Base-by-base conservation (phyloP, 2,888 invertebrate species). In the Standfussiana lucernea region DNA sequence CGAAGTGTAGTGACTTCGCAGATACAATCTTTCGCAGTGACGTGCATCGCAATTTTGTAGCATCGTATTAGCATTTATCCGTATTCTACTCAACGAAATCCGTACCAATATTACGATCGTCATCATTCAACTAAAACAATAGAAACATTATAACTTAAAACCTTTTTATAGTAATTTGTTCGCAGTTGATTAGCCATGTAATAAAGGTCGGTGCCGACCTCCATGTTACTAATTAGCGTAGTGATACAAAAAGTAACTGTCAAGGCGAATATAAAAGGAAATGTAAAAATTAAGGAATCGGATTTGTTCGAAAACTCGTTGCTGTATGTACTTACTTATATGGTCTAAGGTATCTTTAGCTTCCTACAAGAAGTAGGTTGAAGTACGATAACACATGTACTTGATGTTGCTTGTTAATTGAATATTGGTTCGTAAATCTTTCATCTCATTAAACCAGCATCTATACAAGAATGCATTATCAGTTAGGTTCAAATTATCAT, bases 111-210 rank as follows among this genome's bases (percentile, higher is more conserved):
- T 59, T n/a, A 61, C 15, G 18, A 68, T 61, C 24, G 59, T 24
- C 7, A 71, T 32, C 4, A 56, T 37, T 47, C 69, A 75, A 74
- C 50, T 76, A 86, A 89, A 83, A 74, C 80, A 84, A 79, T 59
- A 68, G 45, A 77, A 79, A 67, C 67, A 82, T 79, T 65, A 75
- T 77, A 53, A 75, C 64, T 66, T 68, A 77, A 59, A 83, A 47
- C 69, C 70, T 92, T 89, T 91, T 89, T 90, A 77, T 83, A 71
- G 73, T 59, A 69, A 87, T 90, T 90, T 89, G 87, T 93, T 93
- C 89, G 91, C 96, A 95, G 94, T 95, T 96, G 95, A 94, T 93
- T 94, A 95, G 89, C 84, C 95, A 96, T 91, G 94, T 95, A 95
- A 94, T 89, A 94, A 95, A 96, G 94, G 95, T 92, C 93, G 88